Percentiles rank a stretch among this genome's conserved stretches.
phyloP scores from a whole-genome alignment of 2,113 vertebrate genomes.

The Cheirogaleus medius region DNA sequence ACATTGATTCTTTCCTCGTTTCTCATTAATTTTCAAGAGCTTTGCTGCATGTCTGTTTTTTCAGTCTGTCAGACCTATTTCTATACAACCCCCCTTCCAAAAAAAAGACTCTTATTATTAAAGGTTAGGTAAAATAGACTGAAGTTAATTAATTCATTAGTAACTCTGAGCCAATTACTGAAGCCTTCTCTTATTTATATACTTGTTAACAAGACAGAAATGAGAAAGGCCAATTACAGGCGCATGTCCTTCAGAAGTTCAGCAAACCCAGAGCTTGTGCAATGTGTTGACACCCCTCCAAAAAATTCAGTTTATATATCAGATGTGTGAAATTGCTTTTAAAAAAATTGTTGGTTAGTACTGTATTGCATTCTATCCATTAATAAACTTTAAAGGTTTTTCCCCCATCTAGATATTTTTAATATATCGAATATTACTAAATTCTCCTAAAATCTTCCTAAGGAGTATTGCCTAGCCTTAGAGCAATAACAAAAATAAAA shows the following conservation, averaged over 20 bases:
- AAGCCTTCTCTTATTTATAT: conserved; percentile 89
- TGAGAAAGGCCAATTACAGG: conserved; percentile 89
- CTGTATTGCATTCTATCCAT: not conserved
- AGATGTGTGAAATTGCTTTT: conserved; percentile 61
- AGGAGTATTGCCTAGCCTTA: conserved; percentile 44
- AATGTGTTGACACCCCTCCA: conserved; percentile 71
- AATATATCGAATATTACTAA: not conserved
- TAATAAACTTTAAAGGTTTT: conserved; percentile 40
- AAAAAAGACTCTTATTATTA: conserved; percentile 88
- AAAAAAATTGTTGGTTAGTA: conserved; percentile 45
- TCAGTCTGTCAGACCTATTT: conserved; percentile 90
- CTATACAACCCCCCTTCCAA: conserved; percentile 73
- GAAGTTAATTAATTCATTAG: conserved; percentile 96
- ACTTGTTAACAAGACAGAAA: conserved; percentile 91
- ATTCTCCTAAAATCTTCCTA: not conserved
- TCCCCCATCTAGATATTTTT: not conserved
- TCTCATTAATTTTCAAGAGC: conserved; percentile 96
- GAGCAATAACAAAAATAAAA: not conserved
- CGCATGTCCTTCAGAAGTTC: conserved; percentile 87
- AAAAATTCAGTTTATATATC: conserved; percentile 73
- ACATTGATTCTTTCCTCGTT: conserved; percentile 93
- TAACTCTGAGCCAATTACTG: conserved; percentile 93
- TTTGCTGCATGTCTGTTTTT: conserved; percentile 90
- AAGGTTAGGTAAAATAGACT: conserved; percentile 92
- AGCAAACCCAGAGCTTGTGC: conserved; percentile 80